Base-by-base conservation (phyloP, 1,140 invertebrate genomes). In the Acromyrmex echinatior region DNA sequence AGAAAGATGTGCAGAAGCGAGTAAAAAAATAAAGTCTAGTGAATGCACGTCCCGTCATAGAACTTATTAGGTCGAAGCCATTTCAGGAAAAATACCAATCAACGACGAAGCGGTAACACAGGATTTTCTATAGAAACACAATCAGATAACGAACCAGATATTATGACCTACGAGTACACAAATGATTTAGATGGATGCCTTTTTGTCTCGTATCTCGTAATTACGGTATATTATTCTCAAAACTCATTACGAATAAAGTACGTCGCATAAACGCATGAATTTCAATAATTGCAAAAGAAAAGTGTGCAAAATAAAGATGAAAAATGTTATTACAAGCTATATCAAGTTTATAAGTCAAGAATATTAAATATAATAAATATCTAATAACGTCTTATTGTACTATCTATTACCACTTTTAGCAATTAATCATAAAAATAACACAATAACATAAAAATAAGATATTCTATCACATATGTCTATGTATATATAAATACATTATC, bases 11-110 rank as follows among this genome's bases (percentile, higher is more conserved):
- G 35, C 16, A 28, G 58, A 28, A 60, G 3, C n/a, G 49, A 82
- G 53, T 10, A 21, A 56, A 49, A 49, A 25, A n/a, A 49, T 45
- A 51, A 74, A 82, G 16, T 56, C 28, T 71, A 25, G 71, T 65
- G 39, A 84, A 76, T 10, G 39, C 81, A 60, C 9, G 9, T 70
- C 39, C 28, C 28, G 25, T 45, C 35, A 58, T 62, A 58, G 60
- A 79, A 90, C 71, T 89, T 90, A 89, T 87, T 89, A 90, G 88
- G 88, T 87, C 71, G 51, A 86, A 86, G 73, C 31, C 73, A 71
- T 71, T 90, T 70, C 71, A 28, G 35, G 31, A 84, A 89, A 90
- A 79, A 87, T 87, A 73, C 31, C 66, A 39, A 81, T 21, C 53
- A 85, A 89, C 88, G 88, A 70, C 58, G 85, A 90, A 71, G 86